Evolutionary conservation across 2,888 invertebrate species (phyloP).

Genomic region (Tachina lurida): DNA sequence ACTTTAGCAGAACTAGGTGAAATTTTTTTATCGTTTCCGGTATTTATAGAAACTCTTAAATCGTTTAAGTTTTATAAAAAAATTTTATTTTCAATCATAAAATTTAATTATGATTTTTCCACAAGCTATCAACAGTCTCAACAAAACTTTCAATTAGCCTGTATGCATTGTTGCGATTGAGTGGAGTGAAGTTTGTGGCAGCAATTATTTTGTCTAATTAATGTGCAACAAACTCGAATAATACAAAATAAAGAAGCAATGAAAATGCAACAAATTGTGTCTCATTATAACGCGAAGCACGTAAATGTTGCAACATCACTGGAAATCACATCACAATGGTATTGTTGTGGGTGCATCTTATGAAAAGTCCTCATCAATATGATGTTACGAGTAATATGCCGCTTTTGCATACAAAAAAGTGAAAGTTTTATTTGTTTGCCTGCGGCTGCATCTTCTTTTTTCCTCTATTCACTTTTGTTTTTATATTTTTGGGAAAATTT

Average conservation of each 20-base stretch:
- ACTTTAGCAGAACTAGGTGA: not conserved
- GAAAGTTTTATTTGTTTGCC: slow-evolving; percentile 42
- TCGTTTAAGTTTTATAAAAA: not conserved
- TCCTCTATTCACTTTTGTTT: not conserved
- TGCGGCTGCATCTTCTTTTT: not conserved
- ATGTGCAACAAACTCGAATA: slow-evolving; percentile 39
- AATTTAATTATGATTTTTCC: slow-evolving; percentile 6
- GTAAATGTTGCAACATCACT: slow-evolving; percentile 43
- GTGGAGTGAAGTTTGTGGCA: slow-evolving; percentile 11
- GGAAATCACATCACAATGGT: not conserved
- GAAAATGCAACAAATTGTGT: slow-evolving; percentile 38
- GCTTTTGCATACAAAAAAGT: slow-evolving; percentile 60
- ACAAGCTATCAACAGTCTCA: not conserved
- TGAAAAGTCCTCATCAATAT: not conserved
- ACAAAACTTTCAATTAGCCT: slow-evolving; percentile 59
- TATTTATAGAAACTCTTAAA: not conserved
- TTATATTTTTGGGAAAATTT: slow-evolving; percentile 20
- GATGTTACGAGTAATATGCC: not conserved
- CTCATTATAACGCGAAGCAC: slow-evolving; percentile 18
- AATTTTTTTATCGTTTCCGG: slow-evolving; percentile 15
- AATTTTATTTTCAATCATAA: not conserved
- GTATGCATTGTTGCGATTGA: slow-evolving; percentile 1
- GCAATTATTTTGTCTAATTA: slow-evolving; percentile 61
- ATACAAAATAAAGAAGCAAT: slow-evolving; percentile 2
- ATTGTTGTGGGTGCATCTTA: slow-evolving; percentile 57